phyloP scores from a whole-genome alignment of 1,140 invertebrate genomes.

The Papilio polyxenes region DNA sequence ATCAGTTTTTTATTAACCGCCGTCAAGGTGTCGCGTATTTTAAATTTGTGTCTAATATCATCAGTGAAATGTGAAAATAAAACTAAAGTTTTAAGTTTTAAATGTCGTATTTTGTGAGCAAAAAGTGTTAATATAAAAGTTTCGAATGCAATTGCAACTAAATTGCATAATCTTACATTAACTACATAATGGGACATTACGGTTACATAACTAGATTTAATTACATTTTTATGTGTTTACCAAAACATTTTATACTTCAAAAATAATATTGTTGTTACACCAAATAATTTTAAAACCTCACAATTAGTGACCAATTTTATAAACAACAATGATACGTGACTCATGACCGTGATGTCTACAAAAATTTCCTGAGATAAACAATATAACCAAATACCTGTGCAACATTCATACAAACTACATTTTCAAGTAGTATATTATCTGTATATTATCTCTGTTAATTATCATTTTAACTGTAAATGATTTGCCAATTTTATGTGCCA shows the following conservation, averaged over 20 bases:
- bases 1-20: conserved; percentile 10
- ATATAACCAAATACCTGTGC: neutral
- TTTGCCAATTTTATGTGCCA: neutral
- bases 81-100: neutral
- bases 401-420: neutral
- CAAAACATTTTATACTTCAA: too few relatives aligned
- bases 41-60: neutral
- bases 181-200: neutral
- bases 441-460: neutral
- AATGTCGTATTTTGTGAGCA: neutral
- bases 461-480: neutral
- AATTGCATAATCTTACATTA: neutral
- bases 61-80: neutral
- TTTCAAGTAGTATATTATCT: neutral
- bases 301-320: too few relatives aligned
- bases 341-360: neutral
- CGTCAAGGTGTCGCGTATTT: conserved; percentile 8
- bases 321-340: neutral
- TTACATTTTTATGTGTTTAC: neutral
- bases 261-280: neutral
- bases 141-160: neutral
- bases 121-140: neutral
- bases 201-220: neutral
- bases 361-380: neutral
- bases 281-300: neutral